Percentiles rank a stretch among this genome's conserved stretches.
These are phyloP conservation scores for Cromileptes altivelis DNA, from an alignment of 2,113 vertebrate genomes.

Conservation along the genomic window DNA sequence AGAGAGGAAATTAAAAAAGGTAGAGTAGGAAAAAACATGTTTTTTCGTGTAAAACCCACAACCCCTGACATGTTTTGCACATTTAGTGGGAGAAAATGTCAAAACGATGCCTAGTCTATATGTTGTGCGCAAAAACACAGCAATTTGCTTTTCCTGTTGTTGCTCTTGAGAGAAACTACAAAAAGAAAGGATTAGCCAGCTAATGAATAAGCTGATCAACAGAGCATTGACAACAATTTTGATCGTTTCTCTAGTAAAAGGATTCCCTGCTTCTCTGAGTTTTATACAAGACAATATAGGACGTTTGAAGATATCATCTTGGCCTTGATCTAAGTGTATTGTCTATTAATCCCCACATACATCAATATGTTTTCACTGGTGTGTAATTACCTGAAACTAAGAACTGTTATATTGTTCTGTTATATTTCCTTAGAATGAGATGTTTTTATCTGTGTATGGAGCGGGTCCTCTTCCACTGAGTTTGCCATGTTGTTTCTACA, in stretches of 20 bases:
- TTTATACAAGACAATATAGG: neutral
- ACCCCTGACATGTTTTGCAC: constrained; percentile 36
- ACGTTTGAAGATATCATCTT: neutral
- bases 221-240: neutral
- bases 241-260: neutral
- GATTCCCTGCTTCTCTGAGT: neutral
- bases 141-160: neutral
- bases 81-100: constrained; percentile 52
- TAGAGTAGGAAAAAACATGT: constrained; percentile 33
- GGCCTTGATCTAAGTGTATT: neutral
- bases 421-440: too few species aligned
- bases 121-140: neutral
- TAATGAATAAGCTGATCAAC: too few species aligned
- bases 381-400: too few species aligned
- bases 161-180: neutral
- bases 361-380: too few species aligned
- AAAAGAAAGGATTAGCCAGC: neutral
- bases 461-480: too few species aligned
- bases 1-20: constrained; percentile 75
- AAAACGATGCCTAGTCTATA: constrained; percentile 21
- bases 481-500: too few species aligned
- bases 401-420: too few species aligned
- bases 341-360: neutral
- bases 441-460: too few species aligned
- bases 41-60: constrained; percentile 67